Conservation (phyloP, 2,888 invertebrate species). For the Chalcis sispes region DNA sequence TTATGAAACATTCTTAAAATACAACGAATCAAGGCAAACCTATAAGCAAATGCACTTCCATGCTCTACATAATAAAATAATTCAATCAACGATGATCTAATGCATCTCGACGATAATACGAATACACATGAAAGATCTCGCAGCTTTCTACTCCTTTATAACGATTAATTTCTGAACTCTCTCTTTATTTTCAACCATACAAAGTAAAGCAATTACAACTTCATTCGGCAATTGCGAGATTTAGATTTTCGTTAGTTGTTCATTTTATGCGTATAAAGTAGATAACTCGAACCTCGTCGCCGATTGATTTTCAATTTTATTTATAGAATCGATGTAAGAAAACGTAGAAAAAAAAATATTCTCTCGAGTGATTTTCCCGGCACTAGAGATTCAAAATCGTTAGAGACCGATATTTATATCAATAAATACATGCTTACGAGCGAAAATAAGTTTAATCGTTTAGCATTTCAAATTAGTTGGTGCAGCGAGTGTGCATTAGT, state of each 20-base stretch:
- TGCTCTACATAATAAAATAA: no score
- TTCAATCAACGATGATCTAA: no score
- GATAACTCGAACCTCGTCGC: slow-evolving; percentile 55
- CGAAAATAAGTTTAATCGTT: slow-evolving; percentile 36
- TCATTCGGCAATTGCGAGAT: slow-evolving; percentile 13
- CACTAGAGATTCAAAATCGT: slow-evolving; percentile 29
- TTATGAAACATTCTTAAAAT: no score
- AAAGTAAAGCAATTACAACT: slow-evolving; percentile 13
- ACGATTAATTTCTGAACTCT: slow-evolving; percentile 3
- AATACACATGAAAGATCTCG: background rate
- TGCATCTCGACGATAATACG: no score
- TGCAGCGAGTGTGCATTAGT: background rate
- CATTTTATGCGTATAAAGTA: slow-evolving; percentile 59
- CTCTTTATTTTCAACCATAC: background rate
- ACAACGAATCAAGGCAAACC: no score
- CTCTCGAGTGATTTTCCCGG: slow-evolving; percentile 32
- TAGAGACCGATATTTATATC: slow-evolving; percentile 31
- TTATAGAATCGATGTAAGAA: slow-evolving; percentile 34
- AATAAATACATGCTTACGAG: slow-evolving; percentile 8
- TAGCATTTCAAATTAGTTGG: slow-evolving; percentile 28
- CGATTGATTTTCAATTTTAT: slow-evolving; percentile 45
- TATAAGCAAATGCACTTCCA: no score
- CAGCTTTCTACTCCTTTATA: slow-evolving; percentile 9
- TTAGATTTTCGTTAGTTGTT: slow-evolving; percentile 15
- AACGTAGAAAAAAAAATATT: slow-evolving; percentile 4